Evolutionary conservation across 2,888 invertebrate genomes (phyloP).

Genomic region (Molorchus minor): DNA sequence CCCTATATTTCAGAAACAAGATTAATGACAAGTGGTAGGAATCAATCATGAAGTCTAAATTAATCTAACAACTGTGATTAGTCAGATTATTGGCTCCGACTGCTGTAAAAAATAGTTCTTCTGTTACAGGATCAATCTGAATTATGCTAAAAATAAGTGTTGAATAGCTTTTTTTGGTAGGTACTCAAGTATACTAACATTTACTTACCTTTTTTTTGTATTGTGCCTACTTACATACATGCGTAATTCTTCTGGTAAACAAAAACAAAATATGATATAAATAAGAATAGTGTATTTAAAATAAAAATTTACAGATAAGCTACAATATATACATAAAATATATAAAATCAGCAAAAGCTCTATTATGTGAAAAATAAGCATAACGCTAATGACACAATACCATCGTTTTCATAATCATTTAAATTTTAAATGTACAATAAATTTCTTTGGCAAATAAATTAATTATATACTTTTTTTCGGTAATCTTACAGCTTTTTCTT

Average conservation of each 20-base stretch:
- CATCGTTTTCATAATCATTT: conserved; percentile 27
- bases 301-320: conserved; percentile 48
- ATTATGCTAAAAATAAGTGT: no score
- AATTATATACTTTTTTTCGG: conserved; percentile 22
- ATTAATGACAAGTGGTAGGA: no score
- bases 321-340: conserved; percentile 48
- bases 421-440: conserved; percentile 36
- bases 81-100: no score
- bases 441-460: conserved; percentile 43
- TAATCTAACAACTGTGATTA: no score
- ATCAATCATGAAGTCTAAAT: no score
- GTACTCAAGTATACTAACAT: no score
- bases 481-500: conserved; percentile 26
- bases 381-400: conserved; percentile 39
- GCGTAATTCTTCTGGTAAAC: conserved; percentile 25
- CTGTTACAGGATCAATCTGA: no score
- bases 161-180: no score
- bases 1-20: no score
- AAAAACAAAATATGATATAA: conserved; percentile 37
- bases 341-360: conserved; percentile 41
- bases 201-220: no score
- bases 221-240: background rate
- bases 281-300: conserved; percentile 47
- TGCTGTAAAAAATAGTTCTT: no score
- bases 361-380: conserved; percentile 33